Evolutionary conservation across 2,113 vertebrate genomes (phyloP), one percentile per base, ranked within the genome.

Genomic region (Petrocephalus zakoni): DNA sequence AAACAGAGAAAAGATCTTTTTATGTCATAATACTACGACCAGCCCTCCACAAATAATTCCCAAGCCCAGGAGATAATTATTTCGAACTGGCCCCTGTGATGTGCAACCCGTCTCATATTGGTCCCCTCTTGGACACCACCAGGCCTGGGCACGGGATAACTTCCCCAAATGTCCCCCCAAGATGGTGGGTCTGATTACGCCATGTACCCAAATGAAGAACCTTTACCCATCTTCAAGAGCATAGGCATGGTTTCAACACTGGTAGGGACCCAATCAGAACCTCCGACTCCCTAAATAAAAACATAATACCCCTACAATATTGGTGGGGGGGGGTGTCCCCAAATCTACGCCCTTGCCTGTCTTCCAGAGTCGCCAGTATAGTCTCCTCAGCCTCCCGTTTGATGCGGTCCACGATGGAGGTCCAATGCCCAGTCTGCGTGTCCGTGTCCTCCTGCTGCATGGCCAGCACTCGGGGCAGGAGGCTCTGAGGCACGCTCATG

Each of bases 271-370:
- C 25, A 29, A 64, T 64, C 61, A 4, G n/a, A 64, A 64, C n/a
- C n/a, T 10, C 61, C 0, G 10, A n/a, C 61, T 2, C 61, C 10
- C 61, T 64, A 25, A 64, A 64, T 8, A 25, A 8, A 25, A 8
- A 25, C 61, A 64, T 10, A 11, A n/a, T 64, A 4, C n/a, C 25
- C 61, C n/a, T 13, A 64, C n/a, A 29, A 4, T 25, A 64, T 2
- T 64, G 58, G 8, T 64, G 9, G 22, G 10, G 58, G 21, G 58
- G 10, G 2, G 8, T 25, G 58, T 25, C 58, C n/a, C n/a, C n/a
- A 68, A 68, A 68, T 68, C 9, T 29, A 29, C n/a, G 25, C 11
- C 2, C 92, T 91, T 1, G 94, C 95, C 94, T 93, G 49, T 93
- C 93, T 87, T 95, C 93, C 88, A 93, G 47, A 7, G 89, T 91